A percentile compares a stretch with the other conserved stretches of the same genome.
Evolutionary conservation across 2,797 vertebrate species (phyloP).

Genomic region (Steatocranus sp.): DNA sequence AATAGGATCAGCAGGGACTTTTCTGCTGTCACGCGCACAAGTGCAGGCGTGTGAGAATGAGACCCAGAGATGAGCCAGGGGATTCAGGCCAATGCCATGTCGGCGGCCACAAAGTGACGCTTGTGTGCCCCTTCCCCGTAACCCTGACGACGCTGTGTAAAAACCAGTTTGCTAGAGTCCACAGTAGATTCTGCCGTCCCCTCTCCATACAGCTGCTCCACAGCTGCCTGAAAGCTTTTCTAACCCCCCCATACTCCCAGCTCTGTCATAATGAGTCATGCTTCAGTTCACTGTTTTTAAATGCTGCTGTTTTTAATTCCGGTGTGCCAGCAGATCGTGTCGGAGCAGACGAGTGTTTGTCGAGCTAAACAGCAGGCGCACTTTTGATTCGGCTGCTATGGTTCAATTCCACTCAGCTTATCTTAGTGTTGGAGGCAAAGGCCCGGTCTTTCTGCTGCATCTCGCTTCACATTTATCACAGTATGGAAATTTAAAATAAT

Average conservation of each 20-base stretch:
- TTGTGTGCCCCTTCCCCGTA: not conserved
- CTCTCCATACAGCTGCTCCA: constrained; percentile 9
- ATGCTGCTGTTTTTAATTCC: not conserved
- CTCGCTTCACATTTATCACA: not conserved
- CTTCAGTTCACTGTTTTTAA: not conserved
- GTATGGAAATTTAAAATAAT: not conserved
- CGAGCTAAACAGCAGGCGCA: not conserved
- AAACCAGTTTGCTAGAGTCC: not conserved
- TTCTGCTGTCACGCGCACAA: not conserved
- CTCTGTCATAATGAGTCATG: constrained; percentile 9
- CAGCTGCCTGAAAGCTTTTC: constrained; percentile 24
- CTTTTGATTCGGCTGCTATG: not conserved
- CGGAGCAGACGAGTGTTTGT: not conserved
- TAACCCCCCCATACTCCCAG: not conserved
- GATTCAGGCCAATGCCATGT: constrained; percentile 6
- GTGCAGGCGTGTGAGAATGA: not conserved
- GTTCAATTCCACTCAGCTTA: not conserved
- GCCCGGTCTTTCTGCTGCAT: not conserved
- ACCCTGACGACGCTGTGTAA: constrained; percentile 16
- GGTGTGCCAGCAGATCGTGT: not conserved
- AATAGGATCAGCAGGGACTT: constrained; percentile 56
- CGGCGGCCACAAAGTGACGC: constrained; percentile 8
- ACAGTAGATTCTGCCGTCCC: not conserved
- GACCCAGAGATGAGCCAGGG: not conserved
- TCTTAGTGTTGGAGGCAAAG: not conserved